These are phyloP conservation scores for Acleris sparsana DNA, from an alignment of 2,888 invertebrate species.

Conservation along the genomic window DNA sequence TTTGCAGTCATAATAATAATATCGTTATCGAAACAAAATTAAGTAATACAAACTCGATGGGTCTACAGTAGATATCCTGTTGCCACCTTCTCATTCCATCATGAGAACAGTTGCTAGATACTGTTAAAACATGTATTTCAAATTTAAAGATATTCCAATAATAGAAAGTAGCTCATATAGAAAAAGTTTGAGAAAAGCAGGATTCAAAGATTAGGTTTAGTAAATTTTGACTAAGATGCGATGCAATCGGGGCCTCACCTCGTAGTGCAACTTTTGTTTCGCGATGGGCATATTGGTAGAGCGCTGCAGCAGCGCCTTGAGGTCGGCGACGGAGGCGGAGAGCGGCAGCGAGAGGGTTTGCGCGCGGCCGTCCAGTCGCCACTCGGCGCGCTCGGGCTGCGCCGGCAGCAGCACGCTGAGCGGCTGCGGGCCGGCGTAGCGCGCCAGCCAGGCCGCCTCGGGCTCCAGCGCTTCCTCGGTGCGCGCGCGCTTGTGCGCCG, in stretches of 20 bases:
- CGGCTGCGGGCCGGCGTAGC: constrained; percentile 53
- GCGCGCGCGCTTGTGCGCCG: constrained; percentile 92
- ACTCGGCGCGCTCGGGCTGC: constrained; percentile 95
- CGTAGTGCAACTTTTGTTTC: constrained; percentile 98
- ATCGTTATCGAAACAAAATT: too few species aligned
- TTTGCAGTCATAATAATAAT: too few species aligned
- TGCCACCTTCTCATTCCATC: too few species aligned
- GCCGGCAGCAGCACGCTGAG: constrained; percentile 89
- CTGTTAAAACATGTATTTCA: too few species aligned
- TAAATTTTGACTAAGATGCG: too few species aligned
- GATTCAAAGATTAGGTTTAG: too few species aligned
- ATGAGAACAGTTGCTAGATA: too few species aligned
- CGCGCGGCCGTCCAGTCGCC: constrained; percentile 96
- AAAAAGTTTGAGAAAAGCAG: too few species aligned
- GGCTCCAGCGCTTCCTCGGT: constrained; percentile 97
- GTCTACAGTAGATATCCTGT: too few species aligned
- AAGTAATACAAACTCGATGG: too few species aligned
- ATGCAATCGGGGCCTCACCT: constrained; percentile 82
- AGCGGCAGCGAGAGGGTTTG: constrained; percentile 90
- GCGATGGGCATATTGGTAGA: constrained; percentile 97
- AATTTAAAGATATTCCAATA: too few species aligned
- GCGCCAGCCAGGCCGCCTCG: constrained; percentile 84
- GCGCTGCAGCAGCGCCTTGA: constrained; percentile 94
- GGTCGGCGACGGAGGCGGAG: constrained; percentile 90
- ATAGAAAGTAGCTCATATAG: too few species aligned